Evolutionary conservation across 2,113 vertebrate genomes (phyloP), one percentile per base, ranked within the genome.

Genomic region (Dissostichus mawsoni): DNA sequence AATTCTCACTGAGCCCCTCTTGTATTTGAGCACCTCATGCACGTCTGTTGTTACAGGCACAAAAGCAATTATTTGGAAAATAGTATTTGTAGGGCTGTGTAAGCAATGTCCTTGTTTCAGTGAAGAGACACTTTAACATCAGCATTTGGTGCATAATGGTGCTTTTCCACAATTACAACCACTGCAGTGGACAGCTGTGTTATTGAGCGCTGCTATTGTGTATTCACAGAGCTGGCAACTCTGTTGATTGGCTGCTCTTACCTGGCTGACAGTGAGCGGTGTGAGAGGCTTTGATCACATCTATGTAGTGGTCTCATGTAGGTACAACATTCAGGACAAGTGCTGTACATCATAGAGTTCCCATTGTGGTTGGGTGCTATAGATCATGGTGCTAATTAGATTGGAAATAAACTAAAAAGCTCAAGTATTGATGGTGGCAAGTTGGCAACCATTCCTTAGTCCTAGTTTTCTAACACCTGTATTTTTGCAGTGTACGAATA

Each of bases 121-220:
- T 29, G 41, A 52, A 80, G 47, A 75, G 25, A 56, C 63, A 58
- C 4, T 8, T 77, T 68, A 51, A 51, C 72, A 73, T 74, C 11
- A 68, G 18, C 44, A 55, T 72, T 71, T 23, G 52, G 18, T 59
- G 29, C 47, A 64, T 59, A 50, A 69, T 83, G 69, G 62, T 17
- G 29, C 56, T 78, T 82, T 72, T 7, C 47, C 50, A 58, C 56
- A 75, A 51, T 80, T 68, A 52, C 66, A 45, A 45, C 63, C 52
- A 62, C 41, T 68, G 65, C 89, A 83, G 83, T 63, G 83, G 69
- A 85, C 80, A 88, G 85, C 65, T 48, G 69, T 67, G 57, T 59
- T 81, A 78, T 58, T 80, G 69, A 80, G 75, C n/a, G 18, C 41
- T 65, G 33, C 36, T 41, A 7, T 41, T 70, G 62, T 74, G 70